Evolutionary conservation across 2,888 invertebrate genomes (phyloP).

Genomic region (Coleophora flavipennella): DNA sequence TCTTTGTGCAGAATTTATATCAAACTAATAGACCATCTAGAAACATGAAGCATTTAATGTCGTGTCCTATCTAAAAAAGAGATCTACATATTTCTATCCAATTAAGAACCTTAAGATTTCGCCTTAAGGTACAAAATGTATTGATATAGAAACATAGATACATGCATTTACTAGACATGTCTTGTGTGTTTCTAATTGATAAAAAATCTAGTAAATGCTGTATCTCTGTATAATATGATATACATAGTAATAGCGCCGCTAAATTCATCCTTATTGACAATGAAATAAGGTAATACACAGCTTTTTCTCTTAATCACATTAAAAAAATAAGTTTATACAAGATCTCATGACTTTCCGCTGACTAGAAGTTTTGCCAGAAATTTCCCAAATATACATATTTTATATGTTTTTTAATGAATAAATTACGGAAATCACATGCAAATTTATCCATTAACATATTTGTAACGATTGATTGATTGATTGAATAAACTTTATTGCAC

Average conservation of each 20-base stretch:
- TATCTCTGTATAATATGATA: neutral
- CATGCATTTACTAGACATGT: neutral
- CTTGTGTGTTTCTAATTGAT: neutral
- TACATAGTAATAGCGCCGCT: conserved; percentile 14
- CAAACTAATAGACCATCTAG: conserved; percentile 9
- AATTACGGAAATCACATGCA: neutral
- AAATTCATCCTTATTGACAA: conserved; percentile 28
- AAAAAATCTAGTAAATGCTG: neutral
- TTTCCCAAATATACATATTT: neutral
- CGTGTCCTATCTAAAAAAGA: conserved; percentile 28
- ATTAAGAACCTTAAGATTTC: conserved; percentile 17
- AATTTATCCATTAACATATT: neutral
- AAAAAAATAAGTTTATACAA: neutral
- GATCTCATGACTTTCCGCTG: neutral
- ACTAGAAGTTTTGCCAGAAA: neutral
- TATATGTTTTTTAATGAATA: neutral
- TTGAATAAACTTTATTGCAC: too few relatives aligned
- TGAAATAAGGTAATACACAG: conserved; percentile 30
- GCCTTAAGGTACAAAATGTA: conserved; percentile 19
- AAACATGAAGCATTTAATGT: conserved; percentile 17
- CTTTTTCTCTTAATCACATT: conserved; percentile 11
- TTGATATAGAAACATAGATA: conserved; percentile 9
- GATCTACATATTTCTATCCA: conserved; percentile 22
- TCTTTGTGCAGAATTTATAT: conserved; percentile 3
- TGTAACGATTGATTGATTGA: neutral